Evolutionary conservation across 2,797 vertebrate genomes (phyloP).

Genomic region (Astyanax mexicanus): DNA sequence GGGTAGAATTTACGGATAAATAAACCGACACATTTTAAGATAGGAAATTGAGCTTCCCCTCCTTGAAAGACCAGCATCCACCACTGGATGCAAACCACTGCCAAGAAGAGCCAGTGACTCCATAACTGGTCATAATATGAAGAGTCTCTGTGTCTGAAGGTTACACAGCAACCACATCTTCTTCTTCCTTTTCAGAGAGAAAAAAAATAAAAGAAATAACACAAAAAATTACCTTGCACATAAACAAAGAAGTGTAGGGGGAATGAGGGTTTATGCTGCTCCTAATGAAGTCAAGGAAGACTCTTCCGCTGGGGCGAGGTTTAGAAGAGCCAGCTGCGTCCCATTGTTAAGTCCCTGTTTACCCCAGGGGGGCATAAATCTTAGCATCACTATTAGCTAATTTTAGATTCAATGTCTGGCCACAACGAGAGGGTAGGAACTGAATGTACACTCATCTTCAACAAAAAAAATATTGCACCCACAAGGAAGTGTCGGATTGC

Average conservation of each 20-base stretch:
- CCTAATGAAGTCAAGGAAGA: slow-evolving; percentile 5
- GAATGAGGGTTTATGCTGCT: slow-evolving; percentile 1
- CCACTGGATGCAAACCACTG: no score
- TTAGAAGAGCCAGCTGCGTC: slow-evolving; percentile 1
- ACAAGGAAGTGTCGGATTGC: no score
- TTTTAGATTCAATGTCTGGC: slow-evolving; percentile 14
- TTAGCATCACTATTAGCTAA: slow-evolving; percentile 19
- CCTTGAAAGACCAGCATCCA: no score
- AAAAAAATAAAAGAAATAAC: background rate
- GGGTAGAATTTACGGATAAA: no score
- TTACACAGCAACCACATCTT: background rate
- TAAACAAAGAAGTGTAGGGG: background rate
- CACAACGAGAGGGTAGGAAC: background rate
- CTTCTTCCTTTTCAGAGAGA: background rate
- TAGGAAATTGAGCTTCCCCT: no score
- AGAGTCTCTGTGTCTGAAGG: background rate
- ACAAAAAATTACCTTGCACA: slow-evolving; percentile 6
- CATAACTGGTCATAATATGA: background rate
- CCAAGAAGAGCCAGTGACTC: no score
- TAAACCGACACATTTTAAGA: no score
- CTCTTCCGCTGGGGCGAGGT: background rate
- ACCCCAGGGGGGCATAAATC: slow-evolving; percentile 1
- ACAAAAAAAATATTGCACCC: no score
- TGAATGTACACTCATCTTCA: background rate
- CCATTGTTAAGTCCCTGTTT: slow-evolving; percentile 5